A percentile compares a stretch with the other conserved stretches of the same genome.
phyloP scores from a whole-genome alignment of 2,888 invertebrate genomes.

The Leptarthrus brevirostris region DNA sequence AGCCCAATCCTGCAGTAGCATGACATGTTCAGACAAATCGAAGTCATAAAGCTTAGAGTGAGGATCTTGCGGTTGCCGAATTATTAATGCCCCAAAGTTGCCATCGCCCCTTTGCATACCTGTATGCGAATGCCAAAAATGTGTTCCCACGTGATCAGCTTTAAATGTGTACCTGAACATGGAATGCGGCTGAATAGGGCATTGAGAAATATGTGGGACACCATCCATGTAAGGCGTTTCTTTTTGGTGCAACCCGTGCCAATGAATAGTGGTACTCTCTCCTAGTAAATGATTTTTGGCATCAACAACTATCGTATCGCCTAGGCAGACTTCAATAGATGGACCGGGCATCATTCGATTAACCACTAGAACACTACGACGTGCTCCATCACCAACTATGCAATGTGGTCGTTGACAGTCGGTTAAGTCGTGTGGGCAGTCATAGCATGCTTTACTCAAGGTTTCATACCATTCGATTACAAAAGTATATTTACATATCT shows the following conservation, averaged over 20 bases:
- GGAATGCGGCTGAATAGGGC: conserved; percentile 81
- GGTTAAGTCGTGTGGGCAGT: conserved; percentile 79
- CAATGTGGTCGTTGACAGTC: conserved; percentile 86
- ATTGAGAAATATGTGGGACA: conserved; percentile 86
- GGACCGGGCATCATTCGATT: conserved; percentile 92
- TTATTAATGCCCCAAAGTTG: conserved; percentile 81
- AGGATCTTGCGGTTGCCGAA: conserved; percentile 76
- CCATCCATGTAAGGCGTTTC: conserved; percentile 89
- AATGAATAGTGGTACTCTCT: conserved; percentile 88
- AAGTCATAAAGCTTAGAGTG: conserved; percentile 79
- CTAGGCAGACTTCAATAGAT: conserved; percentile 85
- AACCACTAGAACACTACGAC: conserved; percentile 79
- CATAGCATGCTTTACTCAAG: conserved; percentile 88
- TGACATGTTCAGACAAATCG: conserved; percentile 79
- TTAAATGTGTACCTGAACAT: conserved; percentile 81
- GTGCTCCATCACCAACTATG: conserved; percentile 84
- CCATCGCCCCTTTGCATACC: conserved; percentile 91
- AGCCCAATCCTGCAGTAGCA: conserved; percentile 86
- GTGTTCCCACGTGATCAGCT: conserved; percentile 81
- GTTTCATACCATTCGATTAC: conserved; percentile 82
- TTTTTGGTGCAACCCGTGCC: conserved; percentile 89
- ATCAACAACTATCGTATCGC: conserved; percentile 86
- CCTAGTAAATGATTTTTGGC: conserved; percentile 82
- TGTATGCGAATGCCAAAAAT: conserved; percentile 86
- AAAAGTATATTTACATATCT: conserved; percentile 74